Evolutionary conservation across 2,113 vertebrate species (phyloP), one percentile per base, ranked within the genome.

Genomic region (Jaculus jaculus): DNA sequence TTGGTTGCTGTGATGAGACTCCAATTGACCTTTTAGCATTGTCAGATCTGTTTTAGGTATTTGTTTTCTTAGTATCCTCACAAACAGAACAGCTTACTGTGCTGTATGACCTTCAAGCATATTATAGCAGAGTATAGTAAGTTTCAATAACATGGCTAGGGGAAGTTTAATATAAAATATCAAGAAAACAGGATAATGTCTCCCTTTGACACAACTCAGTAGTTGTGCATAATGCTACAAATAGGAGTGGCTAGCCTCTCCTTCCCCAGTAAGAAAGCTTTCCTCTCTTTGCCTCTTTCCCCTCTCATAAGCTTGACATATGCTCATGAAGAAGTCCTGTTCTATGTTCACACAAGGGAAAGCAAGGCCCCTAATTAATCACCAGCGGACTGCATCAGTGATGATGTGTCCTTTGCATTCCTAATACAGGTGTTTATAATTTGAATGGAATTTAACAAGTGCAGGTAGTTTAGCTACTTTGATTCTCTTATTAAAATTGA

Each of bases 351-450:
- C 42, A 74, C 0, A 12, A 69, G 61, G 23, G 13, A 20, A 65
- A 84, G 23, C 84, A 77, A 87, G 30, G 21, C 77, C 20, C 24
- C 61, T 94, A 77, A 83, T 95, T 91, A 96, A 60, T 91, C 34
- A 83, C 66, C 63, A 68, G 7, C 60, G 75, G 54, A 86, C 65
- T n/a, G 28, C 26, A 73, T 23, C 3, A 26, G 54, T 87, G 34
- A 78, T 86, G 92, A 34, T 51, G 4, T 85, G 39, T 71, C 42
- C 17, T 13, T 61, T 47, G 4, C 60, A n/a, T 77, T 94, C 77
- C 84, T 84, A 72, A 68, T 66, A 77, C 94, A 96, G 81, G 84
- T 94, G 34, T 66, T 92, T 47, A 54, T 89, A 68, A 89, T 73
- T 87, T 84, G 54, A 95, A 84, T 93, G 72, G 23, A 71, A 88